Conservation (phyloP, 2,888 invertebrate species). For the Fragum fragum region DNA sequence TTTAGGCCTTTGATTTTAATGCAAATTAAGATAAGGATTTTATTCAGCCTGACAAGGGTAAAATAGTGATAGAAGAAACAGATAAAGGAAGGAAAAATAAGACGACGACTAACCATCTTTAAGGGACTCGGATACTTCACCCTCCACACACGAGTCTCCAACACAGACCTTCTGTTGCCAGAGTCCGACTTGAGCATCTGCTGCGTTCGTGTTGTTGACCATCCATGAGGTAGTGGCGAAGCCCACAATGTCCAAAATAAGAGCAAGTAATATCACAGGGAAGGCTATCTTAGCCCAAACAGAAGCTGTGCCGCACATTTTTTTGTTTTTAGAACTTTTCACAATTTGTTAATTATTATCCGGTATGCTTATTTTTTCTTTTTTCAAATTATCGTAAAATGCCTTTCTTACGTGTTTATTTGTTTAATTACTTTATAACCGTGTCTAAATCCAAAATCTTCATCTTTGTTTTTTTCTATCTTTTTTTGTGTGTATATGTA, state of each 20-base stretch:
- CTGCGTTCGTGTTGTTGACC: conserved; percentile 65
- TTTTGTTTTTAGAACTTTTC: background rate
- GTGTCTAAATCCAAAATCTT: too few species aligned
- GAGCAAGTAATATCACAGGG: conserved; percentile 58
- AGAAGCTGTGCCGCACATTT: conserved; percentile 69
- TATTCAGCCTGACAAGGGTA: too few species aligned
- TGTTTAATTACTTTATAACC: too few species aligned
- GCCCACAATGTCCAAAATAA: conserved; percentile 70
- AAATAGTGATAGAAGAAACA: too few species aligned
- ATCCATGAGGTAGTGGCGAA: conserved; percentile 76
- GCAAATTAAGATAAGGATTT: too few species aligned
- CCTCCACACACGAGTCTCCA: conserved; percentile 44
- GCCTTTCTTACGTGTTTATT: too few species aligned
- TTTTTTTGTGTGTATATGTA: too few species aligned
- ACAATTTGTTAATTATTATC: background rate
- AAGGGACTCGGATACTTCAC: conserved; percentile 15
- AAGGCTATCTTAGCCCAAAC: conserved; percentile 75
- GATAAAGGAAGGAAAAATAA: background rate
- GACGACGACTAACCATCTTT: conserved; percentile 45
- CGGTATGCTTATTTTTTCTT: too few species aligned
- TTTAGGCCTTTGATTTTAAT: too few species aligned
- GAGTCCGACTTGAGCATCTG: conserved; percentile 68
- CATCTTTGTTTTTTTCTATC: too few species aligned
- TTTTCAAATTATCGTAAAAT: too few species aligned
- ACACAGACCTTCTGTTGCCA: conserved; percentile 69